Base-by-base conservation (phyloP, 1,140 invertebrate species). In the Tetraneura akinire region DNA sequence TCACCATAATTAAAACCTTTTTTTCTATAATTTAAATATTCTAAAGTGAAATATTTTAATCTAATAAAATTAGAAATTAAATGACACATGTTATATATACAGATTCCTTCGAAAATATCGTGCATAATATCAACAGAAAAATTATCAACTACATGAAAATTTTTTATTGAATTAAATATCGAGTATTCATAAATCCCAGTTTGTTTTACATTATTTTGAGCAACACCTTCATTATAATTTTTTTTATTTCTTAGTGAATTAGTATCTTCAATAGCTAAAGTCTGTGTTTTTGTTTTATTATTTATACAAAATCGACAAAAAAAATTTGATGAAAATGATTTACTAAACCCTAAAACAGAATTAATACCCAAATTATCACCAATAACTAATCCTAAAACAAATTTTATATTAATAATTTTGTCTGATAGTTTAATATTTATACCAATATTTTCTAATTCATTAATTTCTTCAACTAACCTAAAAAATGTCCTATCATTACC, bases 291-390 rank as follows among this genome's bases (percentile, higher is more conserved):
- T 71, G 8, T 47, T n/a, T 71, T 71, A 47, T 47, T 47, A 47
- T 37, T 45, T 18, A 47, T 9, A 71, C 32, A 71, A 47, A 71
- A 71, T 37, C 68, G 32, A 71, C 42, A 71, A 47, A 18, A 47
- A 71, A 18, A 47, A 71, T 71, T 71, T 11, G 42, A 29, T 11
- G 21, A 45, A 47, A 71, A 71, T 13, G 32, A 42, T 23, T 23
- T 21, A 10, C 21, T 18, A 42, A 49, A 71, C 10, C 42, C 68
- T 45, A 71, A 71, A 23, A 71, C 14, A 3, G 29, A 10, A 47
- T 71, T 37, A 45, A 71, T n/a, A 3, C 68, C 68, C 21, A 71
- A 47, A 47, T 71, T 71, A 47, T 71, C 42, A 14, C 68, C 68
- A 8, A 71, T n/a, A 16, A 71, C n/a, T 47, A 71, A 47, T n/a